Base-by-base conservation (phyloP, 2,797 vertebrate species). In the Atherinosoma microstoma region DNA sequence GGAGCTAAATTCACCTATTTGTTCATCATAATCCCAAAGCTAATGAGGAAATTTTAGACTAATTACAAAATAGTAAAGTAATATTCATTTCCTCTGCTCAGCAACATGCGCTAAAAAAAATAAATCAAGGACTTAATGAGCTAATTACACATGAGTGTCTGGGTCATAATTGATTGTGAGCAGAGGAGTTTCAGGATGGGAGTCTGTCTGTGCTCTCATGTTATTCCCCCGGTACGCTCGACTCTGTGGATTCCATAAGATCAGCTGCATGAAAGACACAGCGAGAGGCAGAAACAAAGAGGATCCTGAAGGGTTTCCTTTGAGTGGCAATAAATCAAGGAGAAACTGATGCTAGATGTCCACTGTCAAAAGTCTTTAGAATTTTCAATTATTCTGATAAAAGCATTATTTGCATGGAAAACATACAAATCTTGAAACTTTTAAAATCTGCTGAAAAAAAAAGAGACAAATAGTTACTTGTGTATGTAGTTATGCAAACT, bases 1-100 rank as follows among this genome's bases (percentile, higher is more conserved):
- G 90, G 88, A 93, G 93, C 90, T 90, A 90, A 91, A 93, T 93
- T 93, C 88, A 91, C 86, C 85, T 94, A 91, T 94, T 93, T 91
- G 89, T 89, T 92, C 85, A 90, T 89, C 87, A 88, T 88, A 91
- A 93, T 93, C 91, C 84, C 35, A 82, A 87, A 88, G 89, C 84
- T 93, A 93, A 94, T 91, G 93, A 92, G 90, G 82, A 91, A 85
- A 90, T 92, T 92, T 90, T 57, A 65, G 82, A 80, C 89, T 93
- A 94, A 95, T 94, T 92, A 91, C 86, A 89, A 93, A 94, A 93
- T 90, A 90, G 89, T 84, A 87, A 89, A 86, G 89, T 89, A 82
- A 93, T 93, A 91, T 91, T 84, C 84, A 89, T 89, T 91, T 90
- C 83, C 74, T 88, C 63, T 77, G 76, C 84, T 86, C 63, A 78